Evolutionary conservation across 2,113 vertebrate genomes (phyloP).

Genomic region (Rostratula benghalensis): DNA sequence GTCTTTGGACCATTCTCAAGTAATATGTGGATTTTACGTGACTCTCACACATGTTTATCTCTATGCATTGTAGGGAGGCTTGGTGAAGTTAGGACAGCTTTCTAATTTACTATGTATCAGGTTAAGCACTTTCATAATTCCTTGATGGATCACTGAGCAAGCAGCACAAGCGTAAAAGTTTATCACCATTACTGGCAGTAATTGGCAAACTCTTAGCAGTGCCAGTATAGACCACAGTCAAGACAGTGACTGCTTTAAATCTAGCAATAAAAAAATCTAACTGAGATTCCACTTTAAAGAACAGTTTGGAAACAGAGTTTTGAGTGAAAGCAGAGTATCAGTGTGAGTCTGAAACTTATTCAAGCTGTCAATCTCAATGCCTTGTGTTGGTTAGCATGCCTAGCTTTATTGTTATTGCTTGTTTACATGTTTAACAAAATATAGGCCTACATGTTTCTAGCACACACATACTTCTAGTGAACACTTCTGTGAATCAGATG

Average conservation of each 20-base stretch:
- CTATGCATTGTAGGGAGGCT: neutral
- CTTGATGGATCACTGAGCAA: neutral
- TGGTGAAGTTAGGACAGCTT: neutral
- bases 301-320: conserved; percentile 32
- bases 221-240: neutral
- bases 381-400: conserved; percentile 56
- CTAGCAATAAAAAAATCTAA: neutral
- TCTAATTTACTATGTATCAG: neutral
- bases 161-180: neutral
- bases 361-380: conserved; percentile 59
- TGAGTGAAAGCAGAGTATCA: conserved; percentile 64
- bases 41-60: neutral
- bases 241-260: neutral
- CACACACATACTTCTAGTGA: neutral
- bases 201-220: neutral
- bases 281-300: conserved; percentile 8
- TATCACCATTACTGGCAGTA: conserved; percentile 1
- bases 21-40: neutral
- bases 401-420: conserved; percentile 19
- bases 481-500: neutral
- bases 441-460: neutral
- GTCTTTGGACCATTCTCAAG: neutral
- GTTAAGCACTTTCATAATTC: neutral
- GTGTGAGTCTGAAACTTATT: conserved; percentile 70
- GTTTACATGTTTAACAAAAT: conserved; percentile 14